These are phyloP conservation scores for Choloepus hoffmanni DNA, from an alignment of 2,113 vertebrate species.

Conservation along the genomic window DNA sequence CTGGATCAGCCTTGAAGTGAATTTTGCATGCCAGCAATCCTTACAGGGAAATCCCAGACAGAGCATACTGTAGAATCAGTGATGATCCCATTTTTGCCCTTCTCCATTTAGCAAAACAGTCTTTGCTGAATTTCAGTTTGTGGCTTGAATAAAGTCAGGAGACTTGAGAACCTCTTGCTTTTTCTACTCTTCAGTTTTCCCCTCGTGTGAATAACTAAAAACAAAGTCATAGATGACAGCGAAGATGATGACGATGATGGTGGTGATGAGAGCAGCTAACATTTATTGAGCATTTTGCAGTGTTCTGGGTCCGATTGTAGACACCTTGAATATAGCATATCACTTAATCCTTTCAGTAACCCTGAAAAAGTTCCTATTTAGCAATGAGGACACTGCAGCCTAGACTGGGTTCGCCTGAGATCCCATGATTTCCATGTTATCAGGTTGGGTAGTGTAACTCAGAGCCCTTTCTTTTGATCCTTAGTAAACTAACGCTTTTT, in stretches of 20 bases:
- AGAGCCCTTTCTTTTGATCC: slow-evolving; percentile 26
- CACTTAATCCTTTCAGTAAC: not conserved
- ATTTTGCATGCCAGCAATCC: slow-evolving; percentile 92
- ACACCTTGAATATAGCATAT: not conserved
- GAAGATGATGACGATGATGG: not conserved
- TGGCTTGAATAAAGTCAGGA: slow-evolving; percentile 22
- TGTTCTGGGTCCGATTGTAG: not conserved
- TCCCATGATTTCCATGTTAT: not conserved
- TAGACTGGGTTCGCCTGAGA: not conserved
- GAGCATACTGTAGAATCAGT: slow-evolving; percentile 76
- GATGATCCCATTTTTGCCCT: slow-evolving; percentile 18
- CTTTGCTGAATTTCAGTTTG: slow-evolving; percentile 12
- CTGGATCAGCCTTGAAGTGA: slow-evolving; percentile 85
- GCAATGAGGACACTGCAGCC: not conserved
- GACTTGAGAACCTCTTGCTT: slow-evolving; percentile 5
- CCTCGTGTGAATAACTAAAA: not conserved
- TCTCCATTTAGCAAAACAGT: not conserved
- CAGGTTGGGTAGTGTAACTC: not conserved
- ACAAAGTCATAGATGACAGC: not conserved
- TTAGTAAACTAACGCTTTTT: not conserved
- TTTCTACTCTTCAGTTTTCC: not conserved
- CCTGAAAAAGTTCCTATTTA: not conserved
- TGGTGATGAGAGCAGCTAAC: not conserved
- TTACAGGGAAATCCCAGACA: slow-evolving; percentile 88
- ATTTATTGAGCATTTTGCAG: not conserved